phyloP scores from a whole-genome alignment of 2,797 vertebrate genomes.

The Hippoglossus hippoglossus region DNA sequence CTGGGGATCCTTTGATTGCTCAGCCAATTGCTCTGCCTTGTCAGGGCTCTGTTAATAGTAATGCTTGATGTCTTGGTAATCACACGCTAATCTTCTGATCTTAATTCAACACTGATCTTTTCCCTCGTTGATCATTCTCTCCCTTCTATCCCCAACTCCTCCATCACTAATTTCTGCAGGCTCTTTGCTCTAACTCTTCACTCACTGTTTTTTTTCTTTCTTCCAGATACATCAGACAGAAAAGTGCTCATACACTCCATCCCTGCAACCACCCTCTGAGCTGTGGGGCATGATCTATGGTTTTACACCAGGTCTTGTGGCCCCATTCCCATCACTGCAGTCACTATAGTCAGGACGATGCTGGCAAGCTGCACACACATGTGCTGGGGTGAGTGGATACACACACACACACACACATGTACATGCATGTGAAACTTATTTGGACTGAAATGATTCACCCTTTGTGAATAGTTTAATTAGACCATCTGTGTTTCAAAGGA shows the following conservation, averaged over 20 bases:
- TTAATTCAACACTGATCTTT: constrained; percentile 65
- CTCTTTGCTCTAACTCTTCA: constrained; percentile 16
- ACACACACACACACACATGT: background rate
- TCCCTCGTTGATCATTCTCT: constrained; percentile 55
- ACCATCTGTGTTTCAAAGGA: background rate
- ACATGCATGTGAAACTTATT: background rate
- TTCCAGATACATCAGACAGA: constrained; percentile 31
- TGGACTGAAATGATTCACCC: background rate
- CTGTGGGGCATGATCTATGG: constrained; percentile 45
- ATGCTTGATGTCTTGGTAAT: constrained; percentile 61
- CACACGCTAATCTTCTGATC: constrained; percentile 62
- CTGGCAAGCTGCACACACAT: constrained; percentile 1
- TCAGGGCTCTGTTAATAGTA: constrained; percentile 54
- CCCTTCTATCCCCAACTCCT: constrained; percentile 15
- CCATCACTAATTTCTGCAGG: constrained; percentile 26
- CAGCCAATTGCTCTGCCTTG: constrained; percentile 45
- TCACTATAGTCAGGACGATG: constrained; percentile 44
- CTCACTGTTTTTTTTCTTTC: constrained; percentile 8
- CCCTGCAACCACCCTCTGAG: background rate
- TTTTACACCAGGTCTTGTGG: constrained; percentile 40
- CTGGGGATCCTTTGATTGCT: constrained; percentile 56
- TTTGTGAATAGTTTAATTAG: background rate
- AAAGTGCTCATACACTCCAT: constrained; percentile 12
- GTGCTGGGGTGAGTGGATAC: background rate
- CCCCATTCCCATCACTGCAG: constrained; percentile 18